These are phyloP conservation scores for Porites australiensis DNA, from an alignment of 64 coral and sea anemone genomes.

Conservation along the genomic window DNA sequence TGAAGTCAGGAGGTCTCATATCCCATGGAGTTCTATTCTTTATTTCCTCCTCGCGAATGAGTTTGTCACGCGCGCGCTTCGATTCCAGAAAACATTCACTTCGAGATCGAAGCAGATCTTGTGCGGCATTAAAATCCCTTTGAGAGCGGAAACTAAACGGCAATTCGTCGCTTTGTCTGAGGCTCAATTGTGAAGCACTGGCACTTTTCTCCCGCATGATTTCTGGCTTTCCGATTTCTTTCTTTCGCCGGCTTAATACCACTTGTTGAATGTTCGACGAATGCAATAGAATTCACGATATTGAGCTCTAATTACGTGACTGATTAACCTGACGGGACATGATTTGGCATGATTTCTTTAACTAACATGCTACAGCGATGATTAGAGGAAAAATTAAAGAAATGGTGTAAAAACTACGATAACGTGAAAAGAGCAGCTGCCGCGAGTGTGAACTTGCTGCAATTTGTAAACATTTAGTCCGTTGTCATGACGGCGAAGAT, in stretches of 20 bases:
- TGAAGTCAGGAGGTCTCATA: slow-evolving; percentile 82
- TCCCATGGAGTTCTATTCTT: slow-evolving; percentile 80
- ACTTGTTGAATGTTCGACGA: slow-evolving; percentile 41
- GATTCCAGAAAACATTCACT: slow-evolving; percentile 88
- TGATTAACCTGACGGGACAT: background rate
- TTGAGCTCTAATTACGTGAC: background rate
- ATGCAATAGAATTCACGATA: background rate
- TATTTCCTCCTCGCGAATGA: background rate
- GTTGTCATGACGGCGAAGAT: slow-evolving; percentile 17
- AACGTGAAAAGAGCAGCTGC: background rate
- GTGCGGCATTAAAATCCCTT: slow-evolving; percentile 71
- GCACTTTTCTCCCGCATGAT: slow-evolving; percentile 7
- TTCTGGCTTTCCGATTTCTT: background rate
- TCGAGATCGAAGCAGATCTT: slow-evolving; percentile 79
- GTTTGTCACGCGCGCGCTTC: slow-evolving; percentile 67
- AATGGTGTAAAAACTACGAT: background rate
- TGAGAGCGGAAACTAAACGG: slow-evolving; percentile 65
- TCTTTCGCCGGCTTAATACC: background rate
- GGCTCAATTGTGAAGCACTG: background rate
- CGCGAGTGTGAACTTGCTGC: too few species aligned
- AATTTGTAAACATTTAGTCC: background rate
- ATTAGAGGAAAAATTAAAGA: background rate
- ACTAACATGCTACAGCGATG: background rate
- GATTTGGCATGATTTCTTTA: background rate
- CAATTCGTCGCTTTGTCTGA: background rate